A percentile compares a stretch with the other conserved stretches of the same genome.
Evolutionary conservation across 2,797 vertebrate species (phyloP).

Genomic region (Gymnopithys bicolor): DNA sequence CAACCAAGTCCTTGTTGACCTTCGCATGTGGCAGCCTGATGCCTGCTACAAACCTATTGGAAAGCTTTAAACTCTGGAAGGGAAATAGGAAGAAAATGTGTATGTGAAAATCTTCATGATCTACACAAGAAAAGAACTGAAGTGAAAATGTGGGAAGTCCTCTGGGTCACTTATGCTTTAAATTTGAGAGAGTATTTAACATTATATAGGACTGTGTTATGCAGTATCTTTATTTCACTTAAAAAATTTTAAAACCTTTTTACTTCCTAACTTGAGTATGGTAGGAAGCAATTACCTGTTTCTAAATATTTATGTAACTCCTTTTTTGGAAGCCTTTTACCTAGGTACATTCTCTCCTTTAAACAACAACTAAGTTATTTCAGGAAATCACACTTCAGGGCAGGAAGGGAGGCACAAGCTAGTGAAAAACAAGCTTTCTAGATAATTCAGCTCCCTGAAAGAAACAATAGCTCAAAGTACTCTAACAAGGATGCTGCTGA

Average conservation of each 20-base stretch:
- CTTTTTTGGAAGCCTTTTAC: slow-evolving; percentile 3
- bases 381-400: slow-evolving; percentile 2
- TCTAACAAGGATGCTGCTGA: neutral
- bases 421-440: neutral
- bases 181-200: slow-evolving; percentile 65
- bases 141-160: neutral
- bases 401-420: neutral
- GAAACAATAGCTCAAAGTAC: neutral
- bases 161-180: slow-evolving; percentile 72
- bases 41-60: slow-evolving; percentile 85
- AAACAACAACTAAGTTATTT: slow-evolving; percentile 49
- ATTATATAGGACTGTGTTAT: slow-evolving; percentile 62
- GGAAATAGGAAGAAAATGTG: neutral
- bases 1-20: slow-evolving; percentile 92
- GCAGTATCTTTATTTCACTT: slow-evolving; percentile 72
- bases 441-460: neutral
- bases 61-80: slow-evolving; percentile 64
- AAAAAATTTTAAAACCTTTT: neutral
- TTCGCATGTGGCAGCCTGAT: slow-evolving; percentile 96
- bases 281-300: slow-evolving; percentile 22
- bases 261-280: slow-evolving; percentile 26
- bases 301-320: slow-evolving; percentile 68
- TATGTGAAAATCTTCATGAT: neutral
- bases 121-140: neutral
- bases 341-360: neutral